Evolutionary conservation across 2,888 invertebrate species (phyloP).

Genomic region (Amblyjoppa fuscipennis): DNA sequence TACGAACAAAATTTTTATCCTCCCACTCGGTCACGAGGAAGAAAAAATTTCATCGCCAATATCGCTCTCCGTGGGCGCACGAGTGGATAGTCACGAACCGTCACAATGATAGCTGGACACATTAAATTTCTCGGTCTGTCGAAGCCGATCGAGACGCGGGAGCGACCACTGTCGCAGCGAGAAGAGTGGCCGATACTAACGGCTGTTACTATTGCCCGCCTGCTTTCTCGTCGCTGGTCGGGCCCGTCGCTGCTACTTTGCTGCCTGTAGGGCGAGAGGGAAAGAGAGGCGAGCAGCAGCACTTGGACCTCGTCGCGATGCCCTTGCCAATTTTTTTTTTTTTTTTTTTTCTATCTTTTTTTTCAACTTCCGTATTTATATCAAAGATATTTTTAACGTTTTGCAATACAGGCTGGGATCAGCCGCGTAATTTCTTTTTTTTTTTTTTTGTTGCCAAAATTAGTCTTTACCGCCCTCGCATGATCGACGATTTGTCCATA

Average conservation of each 20-base stretch:
- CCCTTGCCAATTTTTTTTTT: neutral
- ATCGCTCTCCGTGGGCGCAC: neutral
- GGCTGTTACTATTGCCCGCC: slow-evolving; percentile 28
- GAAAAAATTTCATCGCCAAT: neutral
- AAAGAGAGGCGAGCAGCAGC: neutral
- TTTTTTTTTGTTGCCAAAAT: neutral
- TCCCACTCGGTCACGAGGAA: neutral
- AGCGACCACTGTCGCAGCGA: slow-evolving; percentile 30
- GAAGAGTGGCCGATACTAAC: slow-evolving; percentile 31
- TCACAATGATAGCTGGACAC: neutral
- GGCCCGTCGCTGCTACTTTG: slow-evolving; percentile 25
- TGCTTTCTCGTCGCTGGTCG: slow-evolving; percentile 32
- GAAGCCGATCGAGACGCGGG: neutral
- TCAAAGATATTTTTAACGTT: slow-evolving; percentile 5
- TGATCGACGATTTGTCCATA: neutral
- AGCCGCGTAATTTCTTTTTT: neutral
- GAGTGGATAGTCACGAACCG: neutral
- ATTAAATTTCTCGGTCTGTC: neutral
- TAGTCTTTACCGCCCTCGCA: neutral
- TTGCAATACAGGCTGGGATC: neutral
- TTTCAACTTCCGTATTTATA: neutral
- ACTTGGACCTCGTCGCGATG: neutral
- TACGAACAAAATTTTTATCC: neutral
- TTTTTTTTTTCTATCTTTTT: neutral
- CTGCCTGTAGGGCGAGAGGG: slow-evolving; percentile 4